Evolutionary conservation across 1,140 invertebrate genomes (phyloP).

Genomic region (Idris sp.): DNA sequence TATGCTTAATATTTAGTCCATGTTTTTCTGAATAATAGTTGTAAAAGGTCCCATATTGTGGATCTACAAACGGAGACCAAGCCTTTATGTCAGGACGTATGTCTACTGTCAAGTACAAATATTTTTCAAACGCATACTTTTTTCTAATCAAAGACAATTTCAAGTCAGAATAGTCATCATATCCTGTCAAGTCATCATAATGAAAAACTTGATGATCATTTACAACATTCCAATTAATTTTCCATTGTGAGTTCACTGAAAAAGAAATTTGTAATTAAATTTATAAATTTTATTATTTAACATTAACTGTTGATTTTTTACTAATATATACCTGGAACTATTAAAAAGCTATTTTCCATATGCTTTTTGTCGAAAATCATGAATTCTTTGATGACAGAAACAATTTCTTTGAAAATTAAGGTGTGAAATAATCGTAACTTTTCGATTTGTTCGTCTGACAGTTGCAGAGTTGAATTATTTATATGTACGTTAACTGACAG

Average conservation of each 20-base stretch:
- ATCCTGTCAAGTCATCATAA: conserved; percentile 60
- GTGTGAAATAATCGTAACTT: conserved; percentile 80
- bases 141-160: conserved; percentile 66
- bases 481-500: conserved; percentile 82
- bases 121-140: conserved; percentile 63
- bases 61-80: conserved; percentile 87
- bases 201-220: conserved; percentile 4
- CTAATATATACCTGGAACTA: conserved; percentile 83
- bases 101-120: conserved; percentile 87
- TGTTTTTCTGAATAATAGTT: conserved; percentile 92
- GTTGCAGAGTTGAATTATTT: conserved; percentile 76
- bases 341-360: conserved; percentile 84
- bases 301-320: conserved; percentile 1
- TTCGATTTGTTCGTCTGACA: conserved; percentile 80
- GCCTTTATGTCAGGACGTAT: conserved; percentile 89
- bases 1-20: conserved; percentile 83
- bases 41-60: conserved; percentile 84
- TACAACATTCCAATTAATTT: conserved; percentile 12
- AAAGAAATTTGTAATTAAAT: conserved; percentile 2
- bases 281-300: not conserved
- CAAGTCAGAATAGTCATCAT: conserved; percentile 52
- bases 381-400: conserved; percentile 88
- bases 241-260: conserved; percentile 3
- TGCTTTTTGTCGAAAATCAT: conserved; percentile 84
- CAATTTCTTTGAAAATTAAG: conserved; percentile 84